Evolutionary conservation across 2,113 vertebrate genomes (phyloP), one percentile per base, ranked within the genome.

Genomic region (Apteryx mantelli): DNA sequence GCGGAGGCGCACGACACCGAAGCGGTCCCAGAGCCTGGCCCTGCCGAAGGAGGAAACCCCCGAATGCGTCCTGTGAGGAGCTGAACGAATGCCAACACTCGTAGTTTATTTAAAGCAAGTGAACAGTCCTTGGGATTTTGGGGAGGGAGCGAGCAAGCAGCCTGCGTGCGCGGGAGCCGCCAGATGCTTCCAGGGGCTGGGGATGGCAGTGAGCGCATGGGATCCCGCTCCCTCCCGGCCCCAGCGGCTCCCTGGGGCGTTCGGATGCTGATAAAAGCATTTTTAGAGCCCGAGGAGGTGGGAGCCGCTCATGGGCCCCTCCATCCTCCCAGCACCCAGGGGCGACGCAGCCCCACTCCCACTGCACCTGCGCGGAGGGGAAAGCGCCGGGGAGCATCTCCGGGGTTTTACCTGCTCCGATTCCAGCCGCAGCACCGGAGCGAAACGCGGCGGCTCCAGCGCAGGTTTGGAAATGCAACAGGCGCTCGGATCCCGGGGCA

Each of bases 221-320:
- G 36, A 38, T 38, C 36, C 36, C 36, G 36, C 36, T 38, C 36
- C 36, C 36, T 38, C 36, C 36, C 7, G 36, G 36, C 36, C 36
- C 36, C 36, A 38, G 42, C 42, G 42, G 11, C 13, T 42, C 42
- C 42, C 42, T 42, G 32, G 17, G 30, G 24, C 52, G 73, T 11
- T 21, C 0, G 1, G 68, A 30, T 15, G 40, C 18, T 2, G 0
- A 24, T 20, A 68, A 36, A 77, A 0, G 1, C 4, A 0, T 70
- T 70, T 63, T 34, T 25, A 1, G 1, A 30, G n/a, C 21, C 60
- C 36, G 1, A 2, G 76, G 56, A 58, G 16, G 5, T 21, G 21
- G 28, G 44, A 61, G 65, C 5, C 0, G 0, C 36, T 5, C 38
- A 61, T 9, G 2, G 56, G 30, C 32, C 46, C 22, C 69, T 34